Conservation (phyloP, 1,140 invertebrate genomes). For the Formica selysi region DNA sequence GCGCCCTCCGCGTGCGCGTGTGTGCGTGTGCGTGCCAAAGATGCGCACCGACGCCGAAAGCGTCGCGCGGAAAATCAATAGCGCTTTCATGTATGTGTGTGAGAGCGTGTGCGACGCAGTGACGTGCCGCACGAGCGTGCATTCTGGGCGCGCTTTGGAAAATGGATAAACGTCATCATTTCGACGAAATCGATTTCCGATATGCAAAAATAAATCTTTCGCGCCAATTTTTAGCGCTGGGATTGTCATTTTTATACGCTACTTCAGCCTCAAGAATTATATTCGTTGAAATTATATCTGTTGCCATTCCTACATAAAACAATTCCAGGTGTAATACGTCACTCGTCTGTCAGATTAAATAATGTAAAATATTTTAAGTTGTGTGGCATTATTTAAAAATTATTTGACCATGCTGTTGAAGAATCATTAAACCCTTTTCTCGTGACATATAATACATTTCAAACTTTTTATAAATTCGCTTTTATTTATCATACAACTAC, state of each 20-base stretch:
- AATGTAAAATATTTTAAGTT: background rate
- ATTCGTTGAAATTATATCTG: background rate
- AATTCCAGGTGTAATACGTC: background rate
- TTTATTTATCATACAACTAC: background rate
- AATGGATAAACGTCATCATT: background rate
- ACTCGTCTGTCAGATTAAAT: no score
- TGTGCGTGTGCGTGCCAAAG: slow-evolving; percentile 69
- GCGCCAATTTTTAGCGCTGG: background rate
- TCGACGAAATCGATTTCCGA: background rate
- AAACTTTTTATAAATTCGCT: background rate
- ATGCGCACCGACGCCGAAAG: slow-evolving; percentile 78
- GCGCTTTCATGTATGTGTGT: slow-evolving; percentile 66
- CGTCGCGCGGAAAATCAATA: slow-evolving; percentile 81
- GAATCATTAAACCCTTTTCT: background rate
- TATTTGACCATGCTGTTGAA: no score
- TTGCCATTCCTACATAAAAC: background rate
- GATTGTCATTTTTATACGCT: background rate
- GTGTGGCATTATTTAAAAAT: background rate
- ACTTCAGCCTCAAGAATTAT: background rate
- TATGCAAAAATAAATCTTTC: background rate
- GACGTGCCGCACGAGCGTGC: slow-evolving; percentile 31
- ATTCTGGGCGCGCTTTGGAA: background rate
- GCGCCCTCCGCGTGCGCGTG: slow-evolving; percentile 73
- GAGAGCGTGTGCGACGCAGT: slow-evolving; percentile 64
- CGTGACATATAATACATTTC: background rate